Evolutionary conservation across 2,113 vertebrate genomes (phyloP).

Genomic region (Saccopteryx bilineata): DNA sequence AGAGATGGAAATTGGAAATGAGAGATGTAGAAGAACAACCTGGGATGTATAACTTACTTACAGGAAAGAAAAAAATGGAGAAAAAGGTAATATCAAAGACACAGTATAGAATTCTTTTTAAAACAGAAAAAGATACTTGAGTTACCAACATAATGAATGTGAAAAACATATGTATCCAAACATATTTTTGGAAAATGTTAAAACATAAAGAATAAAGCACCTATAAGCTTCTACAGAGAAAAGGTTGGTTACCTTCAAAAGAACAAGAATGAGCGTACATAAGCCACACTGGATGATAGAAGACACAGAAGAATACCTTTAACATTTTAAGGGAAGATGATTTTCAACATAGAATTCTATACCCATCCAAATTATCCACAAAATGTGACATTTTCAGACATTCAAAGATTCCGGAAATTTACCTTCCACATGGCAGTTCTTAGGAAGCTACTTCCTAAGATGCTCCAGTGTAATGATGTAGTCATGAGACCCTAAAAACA

Average conservation of each 20-base stretch:
- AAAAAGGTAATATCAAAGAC: constrained; percentile 29
- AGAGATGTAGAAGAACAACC: neutral
- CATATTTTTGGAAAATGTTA: neutral
- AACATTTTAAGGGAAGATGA: neutral
- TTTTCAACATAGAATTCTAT: neutral
- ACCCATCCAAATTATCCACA: neutral
- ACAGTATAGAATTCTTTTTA: neutral
- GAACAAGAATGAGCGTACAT: neutral
- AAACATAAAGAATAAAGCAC: neutral
- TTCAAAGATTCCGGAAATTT: neutral
- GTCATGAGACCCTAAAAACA: neutral
- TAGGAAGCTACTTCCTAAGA: neutral
- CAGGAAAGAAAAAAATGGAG: neutral
- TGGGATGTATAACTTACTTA: neutral
- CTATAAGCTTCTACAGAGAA: neutral
- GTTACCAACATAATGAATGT: neutral
- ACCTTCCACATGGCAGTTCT: neutral
- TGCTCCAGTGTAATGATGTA: neutral
- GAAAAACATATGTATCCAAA: neutral
- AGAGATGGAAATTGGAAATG: neutral
- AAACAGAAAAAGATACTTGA: neutral
- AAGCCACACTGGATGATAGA: neutral
- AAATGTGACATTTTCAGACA: neutral
- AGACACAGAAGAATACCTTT: neutral
- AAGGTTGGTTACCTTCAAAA: neutral